These are phyloP conservation scores for Oligia fasciuncula DNA, from an alignment of 2,888 invertebrate species.

Conservation along the genomic window DNA sequence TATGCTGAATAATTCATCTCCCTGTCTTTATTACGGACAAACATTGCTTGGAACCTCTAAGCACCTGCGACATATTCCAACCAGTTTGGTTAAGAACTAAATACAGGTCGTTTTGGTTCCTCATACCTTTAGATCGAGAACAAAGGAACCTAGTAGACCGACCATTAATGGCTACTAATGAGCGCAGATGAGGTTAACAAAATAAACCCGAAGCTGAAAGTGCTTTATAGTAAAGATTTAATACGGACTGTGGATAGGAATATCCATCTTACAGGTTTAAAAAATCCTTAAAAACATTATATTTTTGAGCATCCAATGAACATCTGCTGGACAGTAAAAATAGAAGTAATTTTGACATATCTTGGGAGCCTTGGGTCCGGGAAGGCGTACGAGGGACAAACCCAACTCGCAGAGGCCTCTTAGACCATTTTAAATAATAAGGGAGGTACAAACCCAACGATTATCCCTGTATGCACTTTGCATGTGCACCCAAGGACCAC, in stretches of 20 bases:
- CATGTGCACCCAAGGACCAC: background rate
- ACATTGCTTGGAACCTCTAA: background rate
- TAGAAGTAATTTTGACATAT: background rate
- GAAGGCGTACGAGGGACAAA: background rate
- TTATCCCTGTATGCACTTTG: background rate
- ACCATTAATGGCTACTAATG: slow-evolving; percentile 41
- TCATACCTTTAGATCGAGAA: slow-evolving; percentile 25
- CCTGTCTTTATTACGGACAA: background rate
- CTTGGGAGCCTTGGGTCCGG: background rate
- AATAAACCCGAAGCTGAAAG: slow-evolving; percentile 11
- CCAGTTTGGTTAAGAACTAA: slow-evolving; percentile 12
- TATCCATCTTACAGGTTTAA: background rate
- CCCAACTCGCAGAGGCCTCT: background rate
- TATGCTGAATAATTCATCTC: background rate
- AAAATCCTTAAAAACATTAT: background rate
- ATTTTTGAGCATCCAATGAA: background rate
- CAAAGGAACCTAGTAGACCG: slow-evolving; percentile 30
- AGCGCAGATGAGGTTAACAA: slow-evolving; percentile 6
- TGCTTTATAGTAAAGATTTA: background rate
- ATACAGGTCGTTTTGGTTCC: slow-evolving; percentile 13
- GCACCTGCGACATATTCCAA: background rate
- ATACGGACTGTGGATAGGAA: background rate
- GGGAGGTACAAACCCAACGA: background rate
- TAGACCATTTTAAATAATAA: background rate
- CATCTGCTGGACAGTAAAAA: too few relatives aligned